These are phyloP conservation scores for Coelinius sp. DNA, from an alignment of 2,888 invertebrate genomes.

Conservation along the genomic window DNA sequence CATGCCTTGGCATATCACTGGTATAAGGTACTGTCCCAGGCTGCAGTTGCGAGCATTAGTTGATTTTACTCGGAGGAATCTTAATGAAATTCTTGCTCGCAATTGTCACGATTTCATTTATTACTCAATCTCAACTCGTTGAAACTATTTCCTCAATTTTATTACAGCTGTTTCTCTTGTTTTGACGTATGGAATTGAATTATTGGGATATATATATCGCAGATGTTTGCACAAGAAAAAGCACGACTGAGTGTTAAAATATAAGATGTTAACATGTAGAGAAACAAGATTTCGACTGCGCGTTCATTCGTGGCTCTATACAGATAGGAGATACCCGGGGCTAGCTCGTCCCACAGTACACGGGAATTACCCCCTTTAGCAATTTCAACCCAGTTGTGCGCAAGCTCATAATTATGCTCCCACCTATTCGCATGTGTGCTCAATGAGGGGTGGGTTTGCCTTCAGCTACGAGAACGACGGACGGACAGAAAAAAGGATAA, in stretches of 20 bases:
- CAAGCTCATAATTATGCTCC: conserved; percentile 69
- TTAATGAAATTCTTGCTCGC: background rate
- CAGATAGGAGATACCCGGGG: conserved; percentile 57
- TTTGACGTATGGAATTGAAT: background rate
- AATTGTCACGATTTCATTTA: background rate
- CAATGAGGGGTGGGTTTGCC: background rate
- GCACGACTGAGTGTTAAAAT: background rate
- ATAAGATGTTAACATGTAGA: background rate
- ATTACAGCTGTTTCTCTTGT: background rate
- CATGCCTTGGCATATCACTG: conserved; percentile 65
- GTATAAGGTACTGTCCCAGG: conserved; percentile 28
- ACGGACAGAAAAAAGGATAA: conserved; percentile 5
- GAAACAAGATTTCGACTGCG: conserved; percentile 51
- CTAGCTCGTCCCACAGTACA: conserved; percentile 29
- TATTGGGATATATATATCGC: background rate
- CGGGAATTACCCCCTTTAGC: conserved; percentile 54
- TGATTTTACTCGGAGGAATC: background rate
- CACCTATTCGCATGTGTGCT: conserved; percentile 51
- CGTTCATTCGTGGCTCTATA: conserved; percentile 58
- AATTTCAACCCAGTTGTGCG: conserved; percentile 58
- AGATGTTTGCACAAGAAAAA: background rate
- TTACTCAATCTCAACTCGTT: background rate
- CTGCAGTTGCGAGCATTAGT: conserved; percentile 29
- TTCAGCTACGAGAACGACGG: conserved; percentile 5
- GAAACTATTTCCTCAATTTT: background rate